Base-by-base conservation (phyloP, 2,113 vertebrate genomes). In the Rhabdornis inornatus region DNA sequence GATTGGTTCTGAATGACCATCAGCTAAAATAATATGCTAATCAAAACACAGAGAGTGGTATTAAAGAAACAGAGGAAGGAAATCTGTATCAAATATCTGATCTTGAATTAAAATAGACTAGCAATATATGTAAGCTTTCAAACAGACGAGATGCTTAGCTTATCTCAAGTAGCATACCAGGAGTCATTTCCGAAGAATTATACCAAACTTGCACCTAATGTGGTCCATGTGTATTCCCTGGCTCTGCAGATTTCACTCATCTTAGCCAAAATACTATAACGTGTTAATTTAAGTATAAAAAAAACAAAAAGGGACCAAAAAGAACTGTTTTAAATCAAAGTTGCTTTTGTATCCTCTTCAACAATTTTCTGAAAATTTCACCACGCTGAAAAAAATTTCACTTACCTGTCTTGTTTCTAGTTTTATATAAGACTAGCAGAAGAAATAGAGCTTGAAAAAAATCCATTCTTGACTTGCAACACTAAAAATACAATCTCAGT, bases 91-190 rank as follows among this genome's bases (percentile, higher is more conserved):
- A 2, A 88, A 68, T 49, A 87, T 7, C 63, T 90, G 60, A 78
- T 90, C 79, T 66, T 60, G 47, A 70, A 83, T 86, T 90, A 89
- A 89, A 94, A 88, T 10, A 88, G 59, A 94, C 42, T 25, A 88
- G 71, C 27, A 86, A 21, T 9, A 74, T 13, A 27, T 39, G 30
- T 37, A 93, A 88, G 76, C 68, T 83, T 90, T 88, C 75, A 88
- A 94, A 76, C 59, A 90, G 59, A 77, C 2, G 4, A 83, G n/a
- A 52, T 37, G 9, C 56, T 88, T 63, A 74, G 49, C 39, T 87
- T 53, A 50, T 88, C 25, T 47, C 56, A 70, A 80, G 45, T 28
- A 88, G 64, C 39, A 75, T 27, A 68, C 7, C 8, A 8, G 60
- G 31, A 50, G n/a, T 16, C 2, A 25, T 76, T 96, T 72, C 59